These are phyloP conservation scores for Argyrosomus regius DNA, from an alignment of 2,797 vertebrate genomes.

Conservation along the genomic window DNA sequence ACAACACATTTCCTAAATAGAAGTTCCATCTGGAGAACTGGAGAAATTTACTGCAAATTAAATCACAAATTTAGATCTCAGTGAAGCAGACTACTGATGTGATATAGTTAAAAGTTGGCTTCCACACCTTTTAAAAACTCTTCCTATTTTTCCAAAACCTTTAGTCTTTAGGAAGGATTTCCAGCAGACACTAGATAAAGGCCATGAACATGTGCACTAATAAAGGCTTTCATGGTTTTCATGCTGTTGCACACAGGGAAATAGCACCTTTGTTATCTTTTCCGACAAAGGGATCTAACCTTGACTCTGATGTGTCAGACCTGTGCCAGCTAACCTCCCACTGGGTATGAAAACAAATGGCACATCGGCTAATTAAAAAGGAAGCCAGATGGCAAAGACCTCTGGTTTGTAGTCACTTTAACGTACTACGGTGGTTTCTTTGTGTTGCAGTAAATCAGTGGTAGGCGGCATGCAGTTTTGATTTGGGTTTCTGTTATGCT, in stretches of 20 bases:
- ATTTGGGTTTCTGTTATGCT: not conserved
- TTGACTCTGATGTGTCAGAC: constrained; percentile 48
- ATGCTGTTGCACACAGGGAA: constrained; percentile 8
- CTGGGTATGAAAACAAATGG: constrained; percentile 37
- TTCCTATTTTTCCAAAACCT: not conserved
- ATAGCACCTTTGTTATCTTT: constrained; percentile 31
- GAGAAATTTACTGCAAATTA: not conserved
- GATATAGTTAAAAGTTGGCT: not conserved
- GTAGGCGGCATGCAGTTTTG: not conserved
- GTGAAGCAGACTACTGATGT: not conserved
- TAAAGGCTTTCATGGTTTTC: constrained; percentile 20
- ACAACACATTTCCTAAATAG: not conserved
- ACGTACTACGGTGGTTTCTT: not conserved
- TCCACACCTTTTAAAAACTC: not conserved
- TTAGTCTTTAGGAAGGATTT: not conserved
- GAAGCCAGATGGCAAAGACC: constrained; percentile 45
- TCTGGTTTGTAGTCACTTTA: constrained; percentile 25
- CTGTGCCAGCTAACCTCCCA: constrained; percentile 25
- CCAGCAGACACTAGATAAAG: constrained; percentile 5
- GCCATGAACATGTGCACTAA: constrained; percentile 15
- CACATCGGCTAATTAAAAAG: constrained; percentile 51
- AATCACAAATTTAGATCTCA: not conserved
- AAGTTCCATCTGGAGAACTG: not conserved
- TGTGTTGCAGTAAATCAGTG: constrained; percentile 6
- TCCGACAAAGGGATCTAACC: constrained; percentile 47